Evolutionary conservation across 2,113 vertebrate genomes (phyloP), one percentile per base, ranked within the genome.

Genomic region (Scalopus aquaticus): DNA sequence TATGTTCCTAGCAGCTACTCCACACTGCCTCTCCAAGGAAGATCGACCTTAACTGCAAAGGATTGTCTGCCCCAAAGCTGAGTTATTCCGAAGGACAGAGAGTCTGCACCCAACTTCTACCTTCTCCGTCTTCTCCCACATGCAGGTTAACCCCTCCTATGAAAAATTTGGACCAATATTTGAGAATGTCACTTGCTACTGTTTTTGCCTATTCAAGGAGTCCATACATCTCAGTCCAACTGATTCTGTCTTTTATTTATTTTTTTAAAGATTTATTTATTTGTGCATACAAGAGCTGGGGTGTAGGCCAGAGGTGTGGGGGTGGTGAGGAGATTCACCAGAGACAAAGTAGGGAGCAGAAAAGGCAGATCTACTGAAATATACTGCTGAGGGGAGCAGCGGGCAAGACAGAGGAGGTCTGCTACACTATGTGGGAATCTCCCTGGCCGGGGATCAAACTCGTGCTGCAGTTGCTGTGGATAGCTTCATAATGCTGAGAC

Each of bases 161-260:
- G 24, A 70, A 70, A 49, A 79, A 86, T 73, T 67, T 42, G 22
- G 51, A 35, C 64, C 44, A 83, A 39, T 46, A 49, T 85, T 82
- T n/a, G 76, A 83, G 35, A 15, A 30, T 16, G 12, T 81, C 60
- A 28, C 6, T 11, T 56, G 26, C 62, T 49, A 54, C 24, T 46
- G 17, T 56, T 58, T 88, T 56, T 72, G 26, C 56, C n/a, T 86
- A 44, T 44, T 69, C 22, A n/a, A 51, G 30, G 51, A 85, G n/a
- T 62, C 39, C 70, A 54, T n/a, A 44, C 22, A 60, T 69, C 65
- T 81, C 64, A 78, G 54, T 13, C 46, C 49, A 81, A 44, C 79
- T 86, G 35, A 72, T 67, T 83, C 51, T 46, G 6, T 46, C 49
- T 70, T 91, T 93, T 30, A 26, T n/a, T n/a, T n/a, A n/a, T n/a